Base-by-base conservation (phyloP, 2,888 invertebrate genomes). In the Athetis lepigone region DNA sequence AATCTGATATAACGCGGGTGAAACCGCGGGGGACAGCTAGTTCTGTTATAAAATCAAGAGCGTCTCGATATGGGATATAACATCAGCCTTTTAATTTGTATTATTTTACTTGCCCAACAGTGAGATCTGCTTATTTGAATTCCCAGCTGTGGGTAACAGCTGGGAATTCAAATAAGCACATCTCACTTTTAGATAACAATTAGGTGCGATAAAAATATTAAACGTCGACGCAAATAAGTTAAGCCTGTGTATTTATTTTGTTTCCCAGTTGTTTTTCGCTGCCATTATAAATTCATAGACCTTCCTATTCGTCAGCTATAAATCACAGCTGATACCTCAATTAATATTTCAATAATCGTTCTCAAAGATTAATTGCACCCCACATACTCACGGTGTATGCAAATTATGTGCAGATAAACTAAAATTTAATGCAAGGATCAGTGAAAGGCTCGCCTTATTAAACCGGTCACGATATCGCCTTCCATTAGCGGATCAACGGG, bases 391-490 rank as follows among this genome's bases (percentile, higher is more conserved):
- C 77, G 67, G 57, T 68, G 60, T 77, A 84, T 84, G 83, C 70
- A 78, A 81, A 79, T 81, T 71, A 75, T 81, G 73, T 64, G 62
- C 66, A 71, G 71, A 80, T 81, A 81, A 82, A 73, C 74, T 79
- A 65, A 81, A 80, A 77, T 82, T 80, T 77, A 79, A 73, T 61
- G 79, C 80, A 83, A 82, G 81, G 80, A 83, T 81, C 85, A 78
- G 82, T 86, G 86, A 86, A 85, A 85, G 87, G 85, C 68, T 60
- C 42, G 66, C 56, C 56, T 69, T 81, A 81, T 80, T 83, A 79
- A 77, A 79, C 84, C 60, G 70, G 84, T 86, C 86, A 86, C 86
- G 86, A 82, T 33, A 33, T 70, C 52, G 58, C 66, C 75, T 63
- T 62, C 75, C 73, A 82, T 82, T 85, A 83, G 64, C 67, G 63